Percentiles rank a stretch among this genome's conserved stretches.
These are phyloP conservation scores for Styela plicata DNA, from an alignment of 23 tunicate genomes.

Conservation along the genomic window DNA sequence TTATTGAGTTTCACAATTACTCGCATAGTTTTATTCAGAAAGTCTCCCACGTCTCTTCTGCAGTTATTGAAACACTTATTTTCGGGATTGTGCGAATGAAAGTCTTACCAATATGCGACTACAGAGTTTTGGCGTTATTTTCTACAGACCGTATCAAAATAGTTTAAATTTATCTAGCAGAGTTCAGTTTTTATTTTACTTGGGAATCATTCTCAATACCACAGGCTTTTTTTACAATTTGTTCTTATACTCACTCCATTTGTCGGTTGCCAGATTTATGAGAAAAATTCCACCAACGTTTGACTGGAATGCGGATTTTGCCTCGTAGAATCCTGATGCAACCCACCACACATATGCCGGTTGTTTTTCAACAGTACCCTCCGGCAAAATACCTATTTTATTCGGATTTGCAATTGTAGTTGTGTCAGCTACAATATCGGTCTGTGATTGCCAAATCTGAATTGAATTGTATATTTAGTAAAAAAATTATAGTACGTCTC, in stretches of 20 bases:
- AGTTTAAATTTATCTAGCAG: no score
- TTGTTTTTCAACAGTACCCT: conserved; percentile 55
- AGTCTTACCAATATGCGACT: no score
- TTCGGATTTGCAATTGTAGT: conserved; percentile 47
- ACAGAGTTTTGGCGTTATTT: no score
- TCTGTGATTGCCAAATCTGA: conserved; percentile 36
- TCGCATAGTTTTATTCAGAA: no score
- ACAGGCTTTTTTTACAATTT: no score
- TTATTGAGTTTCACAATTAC: no score
- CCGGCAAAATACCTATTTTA: conserved; percentile 78
- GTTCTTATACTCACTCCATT: conserved; percentile 73
- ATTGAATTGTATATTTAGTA: neutral
- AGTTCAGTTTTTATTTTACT: no score
- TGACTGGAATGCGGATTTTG: conserved; percentile 9
- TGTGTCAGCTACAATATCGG: conserved; percentile 46
- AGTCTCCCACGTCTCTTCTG: no score
- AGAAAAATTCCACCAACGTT: conserved; percentile 75
- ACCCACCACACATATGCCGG: conserved; percentile 96
- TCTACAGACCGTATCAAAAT: no score
- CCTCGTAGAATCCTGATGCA: conserved; percentile 57
- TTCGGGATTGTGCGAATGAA: no score
- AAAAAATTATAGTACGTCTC: neutral
- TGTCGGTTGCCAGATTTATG: conserved; percentile 50
- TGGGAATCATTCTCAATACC: no score
- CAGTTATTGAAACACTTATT: no score